Conservation (phyloP, 1,140 invertebrate genomes). For the Helicorthomorpha holstii region DNA sequence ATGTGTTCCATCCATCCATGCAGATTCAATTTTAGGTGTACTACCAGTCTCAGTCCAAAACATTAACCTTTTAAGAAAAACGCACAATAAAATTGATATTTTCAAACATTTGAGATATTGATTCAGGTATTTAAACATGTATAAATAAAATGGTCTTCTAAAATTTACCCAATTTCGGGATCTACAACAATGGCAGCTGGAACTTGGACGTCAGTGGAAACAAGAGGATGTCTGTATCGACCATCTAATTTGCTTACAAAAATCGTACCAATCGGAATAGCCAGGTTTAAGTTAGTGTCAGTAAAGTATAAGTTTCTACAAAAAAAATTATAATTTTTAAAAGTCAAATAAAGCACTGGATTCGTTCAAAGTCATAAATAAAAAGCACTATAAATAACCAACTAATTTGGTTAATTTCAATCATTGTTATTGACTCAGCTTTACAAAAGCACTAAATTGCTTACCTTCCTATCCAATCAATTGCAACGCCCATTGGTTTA, state of each 20-base stretch:
- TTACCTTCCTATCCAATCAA: slow-evolving; percentile 68
- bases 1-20: slow-evolving; percentile 91
- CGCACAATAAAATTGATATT: too few relatives aligned
- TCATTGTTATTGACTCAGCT: background rate
- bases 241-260: slow-evolving; percentile 80
- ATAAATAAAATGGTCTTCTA: too few relatives aligned
- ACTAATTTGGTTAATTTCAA: background rate
- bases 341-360: background rate
- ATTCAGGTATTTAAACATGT: too few relatives aligned
- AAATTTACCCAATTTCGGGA: slow-evolving; percentile 42
- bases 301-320: slow-evolving; percentile 83
- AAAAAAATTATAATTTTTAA: slow-evolving; percentile 5
- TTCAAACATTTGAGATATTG: too few relatives aligned
- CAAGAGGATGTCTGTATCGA: slow-evolving; percentile 59
- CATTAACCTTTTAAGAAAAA: slow-evolving; percentile 55
- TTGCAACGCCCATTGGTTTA: slow-evolving; percentile 63
- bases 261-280: slow-evolving; percentile 40
- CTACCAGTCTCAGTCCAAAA: slow-evolving; percentile 79
- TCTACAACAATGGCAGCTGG: slow-evolving; percentile 76
- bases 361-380: slow-evolving; percentile 1
- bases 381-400: background rate
- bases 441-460: slow-evolving; percentile 4
- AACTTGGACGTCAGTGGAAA: slow-evolving; percentile 44
- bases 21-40: slow-evolving; percentile 65
- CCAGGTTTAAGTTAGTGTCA: slow-evolving; percentile 56